phyloP scores from a whole-genome alignment of 2,888 invertebrate species.

The Drosophila formosana region DNA sequence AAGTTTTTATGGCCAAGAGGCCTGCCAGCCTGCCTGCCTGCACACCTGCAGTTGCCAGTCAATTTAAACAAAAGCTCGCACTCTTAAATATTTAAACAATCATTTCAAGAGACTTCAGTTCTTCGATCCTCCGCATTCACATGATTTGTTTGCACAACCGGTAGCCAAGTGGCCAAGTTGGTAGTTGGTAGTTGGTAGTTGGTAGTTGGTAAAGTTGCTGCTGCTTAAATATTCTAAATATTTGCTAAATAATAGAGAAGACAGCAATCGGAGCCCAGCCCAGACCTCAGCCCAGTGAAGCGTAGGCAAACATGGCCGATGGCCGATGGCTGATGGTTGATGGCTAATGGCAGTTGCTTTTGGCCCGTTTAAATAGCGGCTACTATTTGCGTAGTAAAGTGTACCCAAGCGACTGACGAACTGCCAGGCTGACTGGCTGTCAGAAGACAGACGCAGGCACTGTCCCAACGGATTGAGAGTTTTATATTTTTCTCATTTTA shows the following conservation, averaged over 20 bases:
- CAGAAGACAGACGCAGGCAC: constrained; percentile 30
- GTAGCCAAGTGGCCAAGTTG: constrained; percentile 67
- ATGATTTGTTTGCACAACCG: constrained; percentile 75
- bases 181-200: constrained; percentile 15
- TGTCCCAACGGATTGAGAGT: constrained; percentile 16
- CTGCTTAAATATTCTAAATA: constrained; percentile 75
- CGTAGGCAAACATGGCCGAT: constrained; percentile 60
- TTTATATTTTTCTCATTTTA: not conserved
- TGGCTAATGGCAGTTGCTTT: constrained; percentile 67
- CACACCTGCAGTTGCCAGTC: constrained; percentile 21
- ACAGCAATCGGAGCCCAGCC: constrained; percentile 54
- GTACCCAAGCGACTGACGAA: constrained; percentile 57
- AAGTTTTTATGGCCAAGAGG: constrained; percentile 55
- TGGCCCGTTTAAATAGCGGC: constrained; percentile 57
- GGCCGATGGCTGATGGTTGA: constrained; percentile 12
- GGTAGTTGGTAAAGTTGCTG: constrained; percentile 17
- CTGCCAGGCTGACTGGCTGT: constrained; percentile 42
- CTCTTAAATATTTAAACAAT: constrained; percentile 75
- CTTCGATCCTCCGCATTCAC: constrained; percentile 48
- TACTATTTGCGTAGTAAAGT: constrained; percentile 77
- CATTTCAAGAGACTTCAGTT: constrained; percentile 39
- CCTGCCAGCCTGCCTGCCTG: constrained; percentile 51
- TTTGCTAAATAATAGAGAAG: constrained; percentile 78
- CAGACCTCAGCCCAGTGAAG: constrained; percentile 39
- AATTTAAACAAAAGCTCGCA: constrained; percentile 69